phyloP scores from a whole-genome alignment of 1,140 invertebrate genomes.

The Goniozus legneri region DNA sequence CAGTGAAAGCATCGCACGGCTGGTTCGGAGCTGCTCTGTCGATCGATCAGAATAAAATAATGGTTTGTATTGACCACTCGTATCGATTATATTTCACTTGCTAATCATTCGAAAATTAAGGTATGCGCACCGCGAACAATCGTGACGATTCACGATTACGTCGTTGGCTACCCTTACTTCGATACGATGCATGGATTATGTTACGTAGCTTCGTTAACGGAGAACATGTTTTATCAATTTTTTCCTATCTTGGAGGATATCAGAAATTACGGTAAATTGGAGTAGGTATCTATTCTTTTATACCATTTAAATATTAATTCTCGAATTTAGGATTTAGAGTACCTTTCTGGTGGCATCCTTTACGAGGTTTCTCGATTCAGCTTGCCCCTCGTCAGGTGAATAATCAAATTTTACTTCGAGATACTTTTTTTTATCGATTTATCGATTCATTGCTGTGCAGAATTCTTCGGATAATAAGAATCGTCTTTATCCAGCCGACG shows the following conservation, averaged over 20 bases:
- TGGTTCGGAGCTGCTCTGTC: slow-evolving; percentile 35
- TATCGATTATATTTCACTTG: slow-evolving; percentile 1
- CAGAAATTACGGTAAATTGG: neutral
- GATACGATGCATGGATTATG: slow-evolving; percentile 35
- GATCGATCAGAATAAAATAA: slow-evolving; percentile 11
- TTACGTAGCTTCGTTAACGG: slow-evolving; percentile 18
- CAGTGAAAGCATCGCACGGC: slow-evolving; percentile 16
- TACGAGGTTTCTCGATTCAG: slow-evolving; percentile 31
- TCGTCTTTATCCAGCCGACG: neutral
- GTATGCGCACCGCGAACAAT: slow-evolving; percentile 32
- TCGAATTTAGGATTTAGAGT: slow-evolving; percentile 19
- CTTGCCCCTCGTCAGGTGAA: slow-evolving; percentile 16
- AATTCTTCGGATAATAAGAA: neutral
- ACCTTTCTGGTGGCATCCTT: slow-evolving; percentile 27
- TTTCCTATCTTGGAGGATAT: slow-evolving; percentile 17
- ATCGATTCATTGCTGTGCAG: neutral
- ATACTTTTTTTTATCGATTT: neutral
- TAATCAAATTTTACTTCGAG: too few relatives aligned
- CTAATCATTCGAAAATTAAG: slow-evolving; percentile 8
- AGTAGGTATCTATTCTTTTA: neutral
- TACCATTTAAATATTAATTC: neutral
- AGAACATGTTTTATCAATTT: slow-evolving; percentile 13
- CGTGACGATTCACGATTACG: slow-evolving; percentile 13
- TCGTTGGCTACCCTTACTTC: neutral
- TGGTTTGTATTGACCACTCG: neutral